Conservation (phyloP, 2,113 vertebrate genomes). For the Spilogale gracilis region DNA sequence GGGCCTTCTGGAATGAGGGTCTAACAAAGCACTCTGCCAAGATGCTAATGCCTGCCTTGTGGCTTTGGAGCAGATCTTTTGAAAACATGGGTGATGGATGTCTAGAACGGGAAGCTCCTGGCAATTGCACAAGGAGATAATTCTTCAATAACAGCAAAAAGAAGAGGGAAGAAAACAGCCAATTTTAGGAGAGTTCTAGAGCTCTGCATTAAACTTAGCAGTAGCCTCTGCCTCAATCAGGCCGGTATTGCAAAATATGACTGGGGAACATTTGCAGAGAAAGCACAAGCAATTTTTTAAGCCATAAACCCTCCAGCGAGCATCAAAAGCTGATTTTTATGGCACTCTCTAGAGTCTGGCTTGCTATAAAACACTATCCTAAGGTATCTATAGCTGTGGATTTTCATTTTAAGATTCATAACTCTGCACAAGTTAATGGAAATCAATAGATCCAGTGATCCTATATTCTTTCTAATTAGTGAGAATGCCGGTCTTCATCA, state of each 20-base stretch:
- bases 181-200: not conserved
- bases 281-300: constrained; percentile 75
- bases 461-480: constrained; percentile 76
- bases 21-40: not conserved
- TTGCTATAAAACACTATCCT: constrained; percentile 54
- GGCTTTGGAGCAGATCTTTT: not conserved
- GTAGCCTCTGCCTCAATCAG: not conserved
- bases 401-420: constrained; percentile 71
- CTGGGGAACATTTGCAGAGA: not conserved
- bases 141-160: not conserved
- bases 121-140: not conserved
- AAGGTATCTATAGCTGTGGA: constrained; percentile 42
- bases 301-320: constrained; percentile 59
- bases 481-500: constrained; percentile 55
- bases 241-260: not conserved
- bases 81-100: not conserved
- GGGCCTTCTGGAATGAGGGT: not conserved
- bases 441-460: constrained; percentile 74
- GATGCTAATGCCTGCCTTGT: not conserved
- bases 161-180: not conserved
- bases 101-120: not conserved
- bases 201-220: not conserved
- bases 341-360: constrained; percentile 64
- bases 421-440: constrained; percentile 71
- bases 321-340: constrained; percentile 71